Evolutionary conservation across 2,113 vertebrate genomes (phyloP).

Genomic region (Hymenochirus boettgeri): DNA sequence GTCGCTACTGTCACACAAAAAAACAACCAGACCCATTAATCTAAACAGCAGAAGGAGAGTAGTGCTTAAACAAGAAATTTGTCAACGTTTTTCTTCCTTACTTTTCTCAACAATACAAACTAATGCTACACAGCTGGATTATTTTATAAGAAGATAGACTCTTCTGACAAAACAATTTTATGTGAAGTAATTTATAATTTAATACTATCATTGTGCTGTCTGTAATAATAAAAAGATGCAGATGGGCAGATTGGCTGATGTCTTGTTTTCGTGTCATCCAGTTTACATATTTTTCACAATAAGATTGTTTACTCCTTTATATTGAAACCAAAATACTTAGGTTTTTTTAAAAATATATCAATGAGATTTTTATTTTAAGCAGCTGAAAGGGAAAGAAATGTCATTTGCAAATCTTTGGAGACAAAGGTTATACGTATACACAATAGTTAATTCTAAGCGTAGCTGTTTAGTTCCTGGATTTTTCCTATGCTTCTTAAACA

Average conservation of each 20-base stretch:
- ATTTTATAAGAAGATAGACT: constrained; percentile 61
- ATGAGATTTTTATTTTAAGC: constrained; percentile 8
- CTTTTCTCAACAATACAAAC: constrained; percentile 37
- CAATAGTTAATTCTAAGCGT: background rate
- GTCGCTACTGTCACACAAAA: constrained; percentile 63
- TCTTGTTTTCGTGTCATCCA: background rate
- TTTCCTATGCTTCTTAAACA: too few relatives aligned
- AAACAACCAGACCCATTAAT: constrained; percentile 62
- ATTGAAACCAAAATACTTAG: too few relatives aligned
- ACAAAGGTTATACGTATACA: constrained; percentile 4
- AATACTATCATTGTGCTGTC: background rate
- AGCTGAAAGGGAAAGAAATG: background rate
- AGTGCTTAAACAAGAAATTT: background rate
- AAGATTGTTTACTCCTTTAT: background rate
- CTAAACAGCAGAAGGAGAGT: constrained; percentile 48
- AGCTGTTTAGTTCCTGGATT: background rate
- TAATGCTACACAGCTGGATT: constrained; percentile 69
- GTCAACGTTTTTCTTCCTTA: constrained; percentile 46
- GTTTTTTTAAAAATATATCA: constrained; percentile 10
- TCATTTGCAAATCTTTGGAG: background rate
- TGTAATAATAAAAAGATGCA: background rate
- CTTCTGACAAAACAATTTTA: constrained; percentile 76
- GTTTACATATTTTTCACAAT: background rate
- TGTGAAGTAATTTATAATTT: constrained; percentile 53
- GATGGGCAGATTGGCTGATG: background rate